Conservation (phyloP, 2,888 invertebrate genomes). For the Glyphotaelius pellucidus region DNA sequence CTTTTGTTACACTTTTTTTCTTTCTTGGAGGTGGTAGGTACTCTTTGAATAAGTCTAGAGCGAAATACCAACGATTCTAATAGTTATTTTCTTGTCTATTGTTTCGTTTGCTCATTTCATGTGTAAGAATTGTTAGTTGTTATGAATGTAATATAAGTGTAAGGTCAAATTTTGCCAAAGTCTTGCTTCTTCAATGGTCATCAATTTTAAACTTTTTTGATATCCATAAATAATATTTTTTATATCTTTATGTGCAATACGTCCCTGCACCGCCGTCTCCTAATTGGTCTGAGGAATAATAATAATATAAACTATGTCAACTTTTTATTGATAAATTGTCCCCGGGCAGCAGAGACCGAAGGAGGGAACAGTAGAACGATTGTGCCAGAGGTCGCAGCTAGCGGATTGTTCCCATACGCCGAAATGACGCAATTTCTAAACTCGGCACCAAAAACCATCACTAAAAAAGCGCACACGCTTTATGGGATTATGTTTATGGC, state of each 20-base stretch:
- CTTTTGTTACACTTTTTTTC: no score
- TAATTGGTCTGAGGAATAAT: slow-evolving; percentile 40
- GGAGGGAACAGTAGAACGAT: slow-evolving; percentile 20
- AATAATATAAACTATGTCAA: background rate
- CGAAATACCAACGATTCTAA: no score
- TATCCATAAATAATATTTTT: background rate
- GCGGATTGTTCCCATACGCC: background rate
- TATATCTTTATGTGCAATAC: background rate
- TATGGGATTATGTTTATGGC: background rate
- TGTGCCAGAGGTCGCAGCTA: slow-evolving; percentile 16
- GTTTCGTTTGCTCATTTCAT: no score
- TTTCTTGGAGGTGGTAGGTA: no score
- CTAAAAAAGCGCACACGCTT: background rate
- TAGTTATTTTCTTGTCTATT: no score
- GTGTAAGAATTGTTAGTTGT: no score
- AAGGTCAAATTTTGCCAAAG: no score
- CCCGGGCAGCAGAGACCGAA: background rate
- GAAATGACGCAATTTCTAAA: slow-evolving; percentile 19
- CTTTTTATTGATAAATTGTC: slow-evolving; percentile 46
- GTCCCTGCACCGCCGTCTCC: background rate
- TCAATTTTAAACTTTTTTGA: background rate
- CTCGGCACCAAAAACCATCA: background rate
- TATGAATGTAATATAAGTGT: no score
- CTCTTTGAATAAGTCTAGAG: no score
- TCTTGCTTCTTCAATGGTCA: background rate